These are phyloP conservation scores for Periophthalmodon schlosseri DNA, from an alignment of 2,113 vertebrate genomes.

Conservation along the genomic window DNA sequence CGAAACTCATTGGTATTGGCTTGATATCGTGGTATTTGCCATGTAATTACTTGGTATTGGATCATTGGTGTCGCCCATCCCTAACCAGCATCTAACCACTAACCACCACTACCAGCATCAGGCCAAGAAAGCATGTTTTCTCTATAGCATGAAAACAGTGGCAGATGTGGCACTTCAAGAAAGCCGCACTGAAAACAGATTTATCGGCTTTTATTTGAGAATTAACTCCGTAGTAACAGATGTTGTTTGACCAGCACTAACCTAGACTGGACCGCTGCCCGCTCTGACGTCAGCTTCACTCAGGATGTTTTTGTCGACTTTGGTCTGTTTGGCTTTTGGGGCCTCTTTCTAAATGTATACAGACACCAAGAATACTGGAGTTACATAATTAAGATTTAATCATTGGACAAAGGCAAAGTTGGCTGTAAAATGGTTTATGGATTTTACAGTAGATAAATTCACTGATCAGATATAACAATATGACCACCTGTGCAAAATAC, in stretches of 20 bases:
- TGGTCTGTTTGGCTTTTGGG: not conserved
- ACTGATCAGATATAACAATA: not conserved
- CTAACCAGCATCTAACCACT: not conserved
- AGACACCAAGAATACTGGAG: not conserved
- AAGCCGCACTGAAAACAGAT: constrained; percentile 26
- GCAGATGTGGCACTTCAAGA: constrained; percentile 38
- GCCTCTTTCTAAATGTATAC: constrained; percentile 1
- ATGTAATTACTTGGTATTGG: not conserved
- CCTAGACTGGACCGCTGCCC: not conserved
- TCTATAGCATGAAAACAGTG: constrained; percentile 7
- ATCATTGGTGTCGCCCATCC: not conserved
- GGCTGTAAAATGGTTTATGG: constrained; percentile 13
- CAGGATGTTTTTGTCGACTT: constrained; percentile 17
- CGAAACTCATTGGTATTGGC: no score
- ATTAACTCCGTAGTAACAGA: constrained; percentile 28
- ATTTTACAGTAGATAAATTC: constrained; percentile 29
- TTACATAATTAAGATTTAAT: not conserved
- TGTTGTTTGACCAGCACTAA: constrained; percentile 24
- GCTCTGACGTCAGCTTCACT: constrained; percentile 2
- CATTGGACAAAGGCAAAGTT: not conserved
- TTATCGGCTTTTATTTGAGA: constrained; percentile 36
- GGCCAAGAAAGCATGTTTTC: constrained; percentile 9
- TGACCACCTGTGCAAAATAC: not conserved
- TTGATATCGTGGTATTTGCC: no score
- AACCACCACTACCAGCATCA: not conserved